Percentiles rank a stretch among this genome's conserved stretches.
phyloP scores from a whole-genome alignment of 2,113 vertebrate genomes.

The Paramormyrops kingsleyae region DNA sequence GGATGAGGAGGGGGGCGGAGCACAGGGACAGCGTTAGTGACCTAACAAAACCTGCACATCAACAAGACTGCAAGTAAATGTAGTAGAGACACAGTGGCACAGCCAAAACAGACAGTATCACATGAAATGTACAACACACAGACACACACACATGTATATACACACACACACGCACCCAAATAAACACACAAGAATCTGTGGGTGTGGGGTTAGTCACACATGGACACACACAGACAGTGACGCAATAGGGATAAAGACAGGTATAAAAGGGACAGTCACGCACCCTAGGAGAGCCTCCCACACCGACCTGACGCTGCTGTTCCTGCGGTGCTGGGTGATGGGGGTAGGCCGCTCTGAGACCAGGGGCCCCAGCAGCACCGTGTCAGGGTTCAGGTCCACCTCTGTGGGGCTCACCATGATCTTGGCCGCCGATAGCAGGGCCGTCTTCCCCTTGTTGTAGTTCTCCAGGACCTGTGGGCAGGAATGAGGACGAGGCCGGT shows the following conservation, averaged over 20 bases:
- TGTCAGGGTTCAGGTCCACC: slow-evolving; percentile 90
- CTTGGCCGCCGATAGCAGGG: slow-evolving; percentile 92
- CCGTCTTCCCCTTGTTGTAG: slow-evolving; percentile 97
- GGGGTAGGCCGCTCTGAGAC: slow-evolving; percentile 57
- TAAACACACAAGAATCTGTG: background rate
- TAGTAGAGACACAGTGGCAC: background rate
- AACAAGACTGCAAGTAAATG: background rate
- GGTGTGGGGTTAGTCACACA: background rate
- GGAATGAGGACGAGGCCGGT: background rate
- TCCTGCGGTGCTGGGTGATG: slow-evolving; percentile 67
- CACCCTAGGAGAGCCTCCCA: background rate
- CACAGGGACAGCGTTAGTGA: background rate
- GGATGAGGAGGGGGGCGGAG: background rate
- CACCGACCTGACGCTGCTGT: slow-evolving; percentile 82
- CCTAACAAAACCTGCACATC: background rate
- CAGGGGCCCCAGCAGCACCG: slow-evolving; percentile 78
- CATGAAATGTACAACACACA: background rate
- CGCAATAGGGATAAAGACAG: background rate
- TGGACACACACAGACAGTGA: background rate
- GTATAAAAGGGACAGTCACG: background rate
- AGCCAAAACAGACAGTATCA: background rate
- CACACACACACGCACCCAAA: background rate
- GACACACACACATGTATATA: background rate
- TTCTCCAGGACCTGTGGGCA: slow-evolving; percentile 85
- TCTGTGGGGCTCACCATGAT: slow-evolving; percentile 99